Conservation (phyloP, 2,888 invertebrate genomes). For the Habroteleia sp. region DNA sequence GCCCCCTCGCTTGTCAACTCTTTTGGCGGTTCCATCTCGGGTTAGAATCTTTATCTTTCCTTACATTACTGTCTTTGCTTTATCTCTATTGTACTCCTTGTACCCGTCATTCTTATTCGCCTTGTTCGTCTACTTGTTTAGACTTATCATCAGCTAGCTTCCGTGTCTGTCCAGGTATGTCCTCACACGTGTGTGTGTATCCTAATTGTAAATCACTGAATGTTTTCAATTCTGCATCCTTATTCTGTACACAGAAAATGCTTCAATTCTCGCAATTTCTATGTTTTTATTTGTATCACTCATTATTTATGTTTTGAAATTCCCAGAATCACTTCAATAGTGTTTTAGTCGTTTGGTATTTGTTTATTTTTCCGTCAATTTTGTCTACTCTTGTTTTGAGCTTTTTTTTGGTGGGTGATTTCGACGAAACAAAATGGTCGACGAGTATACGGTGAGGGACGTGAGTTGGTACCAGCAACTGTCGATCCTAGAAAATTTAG, state of each 20-base stretch:
- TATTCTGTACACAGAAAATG: background rate
- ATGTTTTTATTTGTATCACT: background rate
- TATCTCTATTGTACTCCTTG: background rate
- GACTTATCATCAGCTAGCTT: conserved; percentile 15
- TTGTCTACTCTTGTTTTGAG: background rate
- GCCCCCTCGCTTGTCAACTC: conserved; percentile 11
- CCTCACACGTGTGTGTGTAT: conserved; percentile 10
- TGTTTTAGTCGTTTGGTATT: background rate
- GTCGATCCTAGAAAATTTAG: too few relatives aligned
- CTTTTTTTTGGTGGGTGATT: conserved; percentile 24
- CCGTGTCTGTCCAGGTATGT: conserved; percentile 30
- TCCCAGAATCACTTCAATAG: too few relatives aligned
- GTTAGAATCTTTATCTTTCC: conserved; percentile 40
- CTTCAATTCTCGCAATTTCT: too few relatives aligned
- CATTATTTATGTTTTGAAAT: too few relatives aligned
- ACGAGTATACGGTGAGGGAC: conserved; percentile 22
- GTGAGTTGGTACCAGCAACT: conserved; percentile 17
- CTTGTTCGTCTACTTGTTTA: conserved; percentile 8
- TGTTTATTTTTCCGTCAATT: background rate
- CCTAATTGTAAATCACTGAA: conserved; percentile 1
- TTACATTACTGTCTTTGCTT: conserved; percentile 31
- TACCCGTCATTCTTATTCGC: conserved; percentile 2
- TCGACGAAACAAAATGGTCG: conserved; percentile 54
- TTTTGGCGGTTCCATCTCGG: conserved; percentile 27
- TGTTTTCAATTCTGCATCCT: conserved; percentile 3